Evolutionary conservation across 2,797 vertebrate genomes (phyloP).

Genomic region (Chelidonichthys spinosus): DNA sequence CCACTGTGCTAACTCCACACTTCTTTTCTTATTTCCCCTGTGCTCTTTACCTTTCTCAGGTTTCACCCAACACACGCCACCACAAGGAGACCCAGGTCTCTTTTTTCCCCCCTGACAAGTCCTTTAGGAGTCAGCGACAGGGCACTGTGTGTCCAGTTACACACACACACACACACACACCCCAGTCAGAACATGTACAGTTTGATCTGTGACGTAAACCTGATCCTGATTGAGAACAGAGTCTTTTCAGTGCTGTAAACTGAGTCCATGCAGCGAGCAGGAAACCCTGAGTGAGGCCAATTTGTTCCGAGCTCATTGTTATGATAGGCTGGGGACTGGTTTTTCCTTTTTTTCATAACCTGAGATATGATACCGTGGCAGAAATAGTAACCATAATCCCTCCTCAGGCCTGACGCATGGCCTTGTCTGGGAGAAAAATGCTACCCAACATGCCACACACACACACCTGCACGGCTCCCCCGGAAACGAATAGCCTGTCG

Average conservation of each 20-base stretch:
- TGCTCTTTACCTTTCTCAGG: neutral
- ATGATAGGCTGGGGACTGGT: conserved; percentile 36
- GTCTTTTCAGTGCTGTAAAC: conserved; percentile 13
- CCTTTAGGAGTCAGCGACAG: neutral
- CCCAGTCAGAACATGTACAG: neutral
- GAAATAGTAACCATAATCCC: conserved; percentile 34
- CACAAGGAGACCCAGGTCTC: neutral
- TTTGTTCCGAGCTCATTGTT: conserved; percentile 42
- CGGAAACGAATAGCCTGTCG: conserved; percentile 41
- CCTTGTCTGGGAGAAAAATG: neutral
- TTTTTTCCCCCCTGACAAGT: conserved; percentile 1
- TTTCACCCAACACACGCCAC: neutral
- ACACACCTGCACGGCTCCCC: conserved; percentile 19
- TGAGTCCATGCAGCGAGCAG: conserved; percentile 5
- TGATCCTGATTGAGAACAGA: conserved; percentile 17
- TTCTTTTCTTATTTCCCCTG: neutral
- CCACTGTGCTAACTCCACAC: neutral
- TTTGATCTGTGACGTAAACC: neutral
- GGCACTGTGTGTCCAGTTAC: conserved; percentile 25
- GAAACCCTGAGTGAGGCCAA: conserved; percentile 35
- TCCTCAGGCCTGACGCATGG: conserved; percentile 25
- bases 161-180: neutral
- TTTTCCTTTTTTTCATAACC: conserved; percentile 48
- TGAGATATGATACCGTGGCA: conserved; percentile 54
- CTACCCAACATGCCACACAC: conserved; percentile 3